These are phyloP conservation scores for Uloborus plumipes DNA, from an alignment of 2,888 invertebrate genomes.

Conservation along the genomic window DNA sequence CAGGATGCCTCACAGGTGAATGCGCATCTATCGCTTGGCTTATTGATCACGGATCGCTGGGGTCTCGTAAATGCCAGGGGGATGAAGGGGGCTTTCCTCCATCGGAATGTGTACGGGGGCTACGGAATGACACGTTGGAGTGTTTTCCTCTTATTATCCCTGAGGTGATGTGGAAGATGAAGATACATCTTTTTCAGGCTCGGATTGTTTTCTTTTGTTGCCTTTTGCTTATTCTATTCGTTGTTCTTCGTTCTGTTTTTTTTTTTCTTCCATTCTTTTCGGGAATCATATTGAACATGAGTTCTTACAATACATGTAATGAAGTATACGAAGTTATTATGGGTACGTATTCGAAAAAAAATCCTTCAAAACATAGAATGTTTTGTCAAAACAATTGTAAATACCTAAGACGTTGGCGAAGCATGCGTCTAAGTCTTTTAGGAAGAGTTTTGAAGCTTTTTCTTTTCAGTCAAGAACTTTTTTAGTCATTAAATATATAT, in stretches of 20 bases:
- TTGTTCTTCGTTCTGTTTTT: slow-evolving; percentile 9
- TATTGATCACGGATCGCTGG: slow-evolving; percentile 23
- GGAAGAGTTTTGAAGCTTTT: no score
- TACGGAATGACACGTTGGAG: slow-evolving; percentile 34
- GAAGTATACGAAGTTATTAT: no score
- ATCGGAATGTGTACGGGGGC: slow-evolving; percentile 10
- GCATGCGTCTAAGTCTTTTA: no score
- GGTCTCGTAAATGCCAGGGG: slow-evolving; percentile 11
- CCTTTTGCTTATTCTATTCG: slow-evolving; percentile 1
- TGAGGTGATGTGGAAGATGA: slow-evolving; percentile 54
- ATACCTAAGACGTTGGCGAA: no score
- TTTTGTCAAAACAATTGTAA: no score
- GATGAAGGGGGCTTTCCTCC: background rate
- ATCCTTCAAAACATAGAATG: no score
- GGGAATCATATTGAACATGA: no score
- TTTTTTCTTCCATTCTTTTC: background rate
- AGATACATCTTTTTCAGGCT: slow-evolving; percentile 44
- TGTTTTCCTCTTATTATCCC: slow-evolving; percentile 48
- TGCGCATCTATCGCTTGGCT: slow-evolving; percentile 1
- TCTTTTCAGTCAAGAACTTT: no score
- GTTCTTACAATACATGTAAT: no score
- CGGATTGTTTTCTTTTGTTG: slow-evolving; percentile 36
- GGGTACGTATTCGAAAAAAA: no score
- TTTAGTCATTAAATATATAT: no score
- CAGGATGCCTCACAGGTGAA: slow-evolving; percentile 22